Base-by-base conservation (phyloP, 2,888 invertebrate species). In the Coleophora flavipennella region DNA sequence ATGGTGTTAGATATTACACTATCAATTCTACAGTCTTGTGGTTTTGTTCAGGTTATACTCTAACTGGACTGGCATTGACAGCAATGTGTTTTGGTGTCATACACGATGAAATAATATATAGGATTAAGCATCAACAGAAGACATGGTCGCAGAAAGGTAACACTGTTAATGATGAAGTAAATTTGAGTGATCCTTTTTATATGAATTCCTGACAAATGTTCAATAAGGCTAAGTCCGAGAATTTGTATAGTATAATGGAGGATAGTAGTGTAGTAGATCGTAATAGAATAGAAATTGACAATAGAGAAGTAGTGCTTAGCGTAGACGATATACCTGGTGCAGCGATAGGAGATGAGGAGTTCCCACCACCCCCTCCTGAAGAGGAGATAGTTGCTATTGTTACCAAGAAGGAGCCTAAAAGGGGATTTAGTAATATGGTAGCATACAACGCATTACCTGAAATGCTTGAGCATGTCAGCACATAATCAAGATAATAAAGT, bases 1-100 rank as follows among this genome's bases (percentile, higher is more conserved):
- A 73, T 67, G 88, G 59, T 67, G 85, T 71, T 53, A 83, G 73
- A 66, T 86, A 69, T 62, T 88, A 74, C 44, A 83, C 86, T 28
- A 88, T 90, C 31, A 88, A 89, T 52, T 89, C 89, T 51, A 88
- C 90, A 25, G 93, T 93, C 27, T 86, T 94, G 47, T 95, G 95
- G 95, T 94, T 95, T 73, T 94, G 94, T 76, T 94, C 94, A 25
- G 89, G 91, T 41, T 95, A 95, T 68, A 94, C 94, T 41, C 89
- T 95, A 80, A 91, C 92, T 8, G 95, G 95, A 4, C 90, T 95
- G 88, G 94, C 94, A 1, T 77, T 95, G 52, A 94, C 94, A 9
- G 94, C 95, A 34, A 95, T 95, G 94, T 94, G 94, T 66, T 95
- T 94, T 74, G 94, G 94, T 67, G 94, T 95, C 9, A 90, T 94